These are phyloP conservation scores for Fulica atra DNA, from an alignment of 2,113 vertebrate species.

Conservation along the genomic window DNA sequence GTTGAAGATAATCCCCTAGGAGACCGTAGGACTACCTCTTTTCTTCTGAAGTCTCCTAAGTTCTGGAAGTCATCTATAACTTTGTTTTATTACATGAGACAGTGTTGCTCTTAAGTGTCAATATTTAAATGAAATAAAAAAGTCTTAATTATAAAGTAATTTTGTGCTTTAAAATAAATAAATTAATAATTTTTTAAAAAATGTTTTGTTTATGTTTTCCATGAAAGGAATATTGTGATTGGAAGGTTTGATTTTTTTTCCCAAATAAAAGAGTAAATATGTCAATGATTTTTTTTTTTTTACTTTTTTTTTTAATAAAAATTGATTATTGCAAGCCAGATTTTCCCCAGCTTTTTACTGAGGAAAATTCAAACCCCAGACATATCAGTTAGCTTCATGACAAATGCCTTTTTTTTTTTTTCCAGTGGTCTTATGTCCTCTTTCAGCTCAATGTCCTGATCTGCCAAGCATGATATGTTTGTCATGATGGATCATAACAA, in stretches of 20 bases:
- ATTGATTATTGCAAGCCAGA: background rate
- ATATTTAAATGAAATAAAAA: background rate
- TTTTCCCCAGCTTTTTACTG: background rate
- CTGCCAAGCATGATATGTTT: accelerated
- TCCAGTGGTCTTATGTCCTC: background rate
- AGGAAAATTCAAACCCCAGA: background rate
- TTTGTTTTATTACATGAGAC: background rate
- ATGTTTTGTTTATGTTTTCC: background rate
- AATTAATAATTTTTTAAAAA: too few species aligned
- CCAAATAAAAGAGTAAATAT: background rate
- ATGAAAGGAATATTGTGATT: background rate
- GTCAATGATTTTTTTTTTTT: background rate
- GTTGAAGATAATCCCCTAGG: background rate
- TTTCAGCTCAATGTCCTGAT: background rate
- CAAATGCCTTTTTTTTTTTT: background rate
- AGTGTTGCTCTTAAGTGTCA: background rate
- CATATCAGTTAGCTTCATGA: background rate
- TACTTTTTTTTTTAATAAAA: background rate
- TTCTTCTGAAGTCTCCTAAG: background rate
- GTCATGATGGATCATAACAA: background rate
- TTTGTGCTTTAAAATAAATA: background rate
- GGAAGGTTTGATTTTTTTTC: background rate
- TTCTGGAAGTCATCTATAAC: background rate
- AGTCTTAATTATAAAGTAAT: background rate
- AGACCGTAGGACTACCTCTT: background rate